A percentile compares a stretch with the other conserved stretches of the same genome.
These are phyloP conservation scores for Caenorhabditis uteleia DNA, from an alignment of 2,888 invertebrate genomes.

Conservation along the genomic window DNA sequence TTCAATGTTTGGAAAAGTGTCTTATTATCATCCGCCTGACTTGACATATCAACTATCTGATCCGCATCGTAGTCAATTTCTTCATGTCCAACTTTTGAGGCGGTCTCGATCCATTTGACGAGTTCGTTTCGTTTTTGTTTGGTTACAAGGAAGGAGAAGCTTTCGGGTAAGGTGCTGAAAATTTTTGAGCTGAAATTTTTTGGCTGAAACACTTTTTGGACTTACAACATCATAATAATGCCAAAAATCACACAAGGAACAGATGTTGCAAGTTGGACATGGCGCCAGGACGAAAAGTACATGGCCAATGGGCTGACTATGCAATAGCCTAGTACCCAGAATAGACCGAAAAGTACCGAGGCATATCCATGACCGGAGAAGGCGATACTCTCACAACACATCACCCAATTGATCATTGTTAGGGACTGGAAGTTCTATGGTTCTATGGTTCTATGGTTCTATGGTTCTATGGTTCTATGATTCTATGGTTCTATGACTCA, in stretches of 20 bases:
- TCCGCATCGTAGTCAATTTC: constrained; percentile 38
- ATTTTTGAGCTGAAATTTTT: not conserved
- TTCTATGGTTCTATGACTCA: not conserved
- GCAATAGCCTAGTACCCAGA: constrained; percentile 56
- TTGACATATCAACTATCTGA: constrained; percentile 37
- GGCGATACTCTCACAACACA: constrained; percentile 49
- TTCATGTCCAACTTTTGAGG: constrained; percentile 22
- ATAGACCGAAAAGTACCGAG: constrained; percentile 40
- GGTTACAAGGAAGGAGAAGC: constrained; percentile 49
- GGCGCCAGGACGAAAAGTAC: constrained; percentile 48
- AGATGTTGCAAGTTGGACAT: constrained; percentile 45
- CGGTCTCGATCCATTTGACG: constrained; percentile 46
- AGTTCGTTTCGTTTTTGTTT: constrained; percentile 36
- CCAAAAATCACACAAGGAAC: constrained; percentile 46
- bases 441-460: not conserved
- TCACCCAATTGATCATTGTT: constrained; percentile 50
- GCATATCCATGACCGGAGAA: constrained; percentile 43
- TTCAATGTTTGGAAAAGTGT: constrained; percentile 24
- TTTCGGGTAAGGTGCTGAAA: constrained; percentile 59
- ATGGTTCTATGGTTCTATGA: not conserved
- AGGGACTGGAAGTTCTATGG: constrained; percentile 24
- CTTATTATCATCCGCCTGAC: constrained; percentile 26
- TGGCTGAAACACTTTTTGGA: constrained; percentile 3
- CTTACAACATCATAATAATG: constrained; percentile 49
- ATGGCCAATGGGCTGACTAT: constrained; percentile 52